Evolutionary conservation across 2,797 vertebrate genomes (phyloP), one percentile per base, ranked within the genome.

Genomic region (Falco columbarius): DNA sequence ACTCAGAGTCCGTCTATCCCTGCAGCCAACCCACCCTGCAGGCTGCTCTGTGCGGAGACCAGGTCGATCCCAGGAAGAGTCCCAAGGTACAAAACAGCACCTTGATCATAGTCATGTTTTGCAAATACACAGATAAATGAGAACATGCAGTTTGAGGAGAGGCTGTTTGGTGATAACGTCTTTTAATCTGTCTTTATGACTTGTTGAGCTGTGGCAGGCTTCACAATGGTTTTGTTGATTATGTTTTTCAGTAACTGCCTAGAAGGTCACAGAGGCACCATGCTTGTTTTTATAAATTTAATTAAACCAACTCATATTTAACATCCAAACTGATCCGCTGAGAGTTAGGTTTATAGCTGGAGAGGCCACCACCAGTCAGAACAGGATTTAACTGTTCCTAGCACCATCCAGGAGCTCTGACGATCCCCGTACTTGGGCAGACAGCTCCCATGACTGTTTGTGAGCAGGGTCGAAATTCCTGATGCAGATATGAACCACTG

Each of bases 81-180:
- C 9, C 12, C 74, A 63, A 79, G 38, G 55, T 63, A 16, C 76
- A 93, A 89, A 91, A 8, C 36, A 80, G 36, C 36, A 71, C 59
- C 30, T 82, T 85, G 71, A 34, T 89, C 75, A 54, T 12, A 38
- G n/a, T 21, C 27, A 3, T 87, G 89, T 97, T 96, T 97, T 95
- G 92, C 44, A 94, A 95, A 92, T n/a, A 96, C 22, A 71, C 52
- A n/a, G 52, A 71, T 80, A 87, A 91, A 46, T 38, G 56, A 85
- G 72, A 92, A 34, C 14, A 12, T 3, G 10, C 56, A 54, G 30
- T 92, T 91, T 65, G 63, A 81, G 92, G 86, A 87, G 86, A 87
- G 84, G 79, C 22, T 88, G 84, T 89, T 93, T 58, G 71, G 40
- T 46, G 75, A 89, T 49, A 16, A 40, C 7, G 54, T 89, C 66